Evolutionary conservation across 2,888 invertebrate genomes (phyloP).

Genomic region (Urechis unicinctus): DNA sequence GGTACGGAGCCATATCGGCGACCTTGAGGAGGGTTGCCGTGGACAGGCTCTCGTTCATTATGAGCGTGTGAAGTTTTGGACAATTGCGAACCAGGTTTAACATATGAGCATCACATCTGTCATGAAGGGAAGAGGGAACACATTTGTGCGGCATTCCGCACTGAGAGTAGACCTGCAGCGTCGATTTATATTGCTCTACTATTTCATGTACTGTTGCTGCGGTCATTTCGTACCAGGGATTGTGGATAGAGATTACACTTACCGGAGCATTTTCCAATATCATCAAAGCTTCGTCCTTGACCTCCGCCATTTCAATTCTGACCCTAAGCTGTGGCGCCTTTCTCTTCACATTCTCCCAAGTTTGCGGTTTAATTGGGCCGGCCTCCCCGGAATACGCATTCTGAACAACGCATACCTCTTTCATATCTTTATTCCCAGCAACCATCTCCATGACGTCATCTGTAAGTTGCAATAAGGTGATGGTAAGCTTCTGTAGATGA

Average conservation of each 20-base stretch:
- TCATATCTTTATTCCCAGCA: constrained; percentile 51
- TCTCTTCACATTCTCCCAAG: constrained; percentile 56
- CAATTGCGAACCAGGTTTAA: constrained; percentile 65
- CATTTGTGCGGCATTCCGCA: constrained; percentile 63
- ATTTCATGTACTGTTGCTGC: constrained; percentile 42
- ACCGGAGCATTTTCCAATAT: constrained; percentile 69
- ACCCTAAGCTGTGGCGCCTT: constrained; percentile 63
- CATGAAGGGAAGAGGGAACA: constrained; percentile 63
- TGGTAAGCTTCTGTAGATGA: constrained; percentile 60
- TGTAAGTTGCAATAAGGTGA: constrained; percentile 63
- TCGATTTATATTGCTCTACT: constrained; percentile 60
- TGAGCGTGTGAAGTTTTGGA: constrained; percentile 63
- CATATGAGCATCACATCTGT: constrained; percentile 65
- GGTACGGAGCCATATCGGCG: constrained; percentile 59
- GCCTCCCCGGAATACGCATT: constrained; percentile 53
- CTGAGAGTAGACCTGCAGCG: constrained; percentile 64
- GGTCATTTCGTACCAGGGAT: constrained; percentile 54
- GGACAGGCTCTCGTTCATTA: constrained; percentile 68
- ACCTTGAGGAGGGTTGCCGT: constrained; percentile 69
- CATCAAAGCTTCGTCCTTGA: constrained; percentile 53
- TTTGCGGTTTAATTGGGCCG: constrained; percentile 28
- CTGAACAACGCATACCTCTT: constrained; percentile 68
- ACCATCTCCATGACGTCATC: constrained; percentile 66
- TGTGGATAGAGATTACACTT: constrained; percentile 60
- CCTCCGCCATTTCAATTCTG: constrained; percentile 56